These are phyloP conservation scores for Nicator chloris DNA, from an alignment of 2,113 vertebrate species.

Conservation along the genomic window DNA sequence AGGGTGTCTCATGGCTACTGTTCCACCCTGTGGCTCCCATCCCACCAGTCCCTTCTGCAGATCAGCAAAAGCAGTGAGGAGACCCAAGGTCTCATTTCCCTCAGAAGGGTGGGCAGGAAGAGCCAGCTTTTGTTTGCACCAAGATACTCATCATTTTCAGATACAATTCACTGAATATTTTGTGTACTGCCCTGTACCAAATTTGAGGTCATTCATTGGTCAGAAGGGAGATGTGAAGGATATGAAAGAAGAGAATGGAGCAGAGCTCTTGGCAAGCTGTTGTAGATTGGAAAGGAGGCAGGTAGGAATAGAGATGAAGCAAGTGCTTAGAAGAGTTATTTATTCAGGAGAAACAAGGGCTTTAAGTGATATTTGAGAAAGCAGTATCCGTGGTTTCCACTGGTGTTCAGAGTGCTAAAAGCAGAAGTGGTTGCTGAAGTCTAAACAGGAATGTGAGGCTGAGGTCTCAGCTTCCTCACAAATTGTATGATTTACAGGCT, in stretches of 20 bases:
- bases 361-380: slow-evolving; percentile 12
- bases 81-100: background rate
- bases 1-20: background rate
- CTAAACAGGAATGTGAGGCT: slow-evolving; percentile 6
- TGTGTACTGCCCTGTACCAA: background rate
- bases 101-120: background rate
- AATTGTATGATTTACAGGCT: background rate
- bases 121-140: background rate
- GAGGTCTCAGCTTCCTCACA: slow-evolving; percentile 2
- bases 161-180: background rate
- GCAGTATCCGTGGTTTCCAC: background rate
- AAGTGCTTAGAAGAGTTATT: background rate
- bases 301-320: background rate
- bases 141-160: background rate
- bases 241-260: background rate
- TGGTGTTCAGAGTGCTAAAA: background rate
- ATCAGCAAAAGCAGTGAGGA: background rate
- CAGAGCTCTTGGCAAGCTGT: background rate
- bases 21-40: background rate
- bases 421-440: slow-evolving; percentile 43
- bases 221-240: background rate
- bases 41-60: background rate
- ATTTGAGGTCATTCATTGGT: background rate
- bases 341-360: background rate
- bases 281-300: background rate